phyloP scores from a whole-genome alignment of 2,113 vertebrate species.

The Python bivittatus region DNA sequence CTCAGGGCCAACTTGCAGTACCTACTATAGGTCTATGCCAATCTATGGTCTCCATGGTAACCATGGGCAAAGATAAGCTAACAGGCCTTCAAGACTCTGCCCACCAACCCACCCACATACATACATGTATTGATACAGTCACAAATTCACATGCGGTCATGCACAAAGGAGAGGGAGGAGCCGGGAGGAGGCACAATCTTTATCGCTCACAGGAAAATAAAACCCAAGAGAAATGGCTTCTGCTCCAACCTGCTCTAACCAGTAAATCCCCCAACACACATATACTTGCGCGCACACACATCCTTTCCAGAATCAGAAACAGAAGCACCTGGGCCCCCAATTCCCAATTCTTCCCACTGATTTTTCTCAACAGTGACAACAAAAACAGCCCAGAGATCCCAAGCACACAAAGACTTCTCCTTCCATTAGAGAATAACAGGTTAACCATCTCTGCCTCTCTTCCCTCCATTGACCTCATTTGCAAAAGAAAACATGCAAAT shows the following conservation, averaged over 20 bases:
- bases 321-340: neutral
- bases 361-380: neutral
- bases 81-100: constrained; percentile 6
- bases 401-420: neutral
- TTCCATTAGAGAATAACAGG: neutral
- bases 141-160: neutral
- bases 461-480: neutral
- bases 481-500: constrained; percentile 39
- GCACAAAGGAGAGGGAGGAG: neutral
- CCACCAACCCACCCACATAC: neutral
- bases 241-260: neutral
- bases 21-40: neutral
- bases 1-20: neutral
- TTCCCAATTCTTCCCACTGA: neutral
- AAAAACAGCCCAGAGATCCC: neutral
- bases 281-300: neutral
- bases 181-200: neutral
- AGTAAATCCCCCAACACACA: neutral
- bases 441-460: neutral
- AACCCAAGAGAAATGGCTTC: neutral
- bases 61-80: constrained; percentile 17
- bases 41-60: constrained; percentile 20
- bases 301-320: neutral
- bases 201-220: neutral
- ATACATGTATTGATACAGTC: neutral